These are phyloP conservation scores for Diphyllodes magnificus DNA, from an alignment of 2,113 vertebrate species.

Conservation along the genomic window DNA sequence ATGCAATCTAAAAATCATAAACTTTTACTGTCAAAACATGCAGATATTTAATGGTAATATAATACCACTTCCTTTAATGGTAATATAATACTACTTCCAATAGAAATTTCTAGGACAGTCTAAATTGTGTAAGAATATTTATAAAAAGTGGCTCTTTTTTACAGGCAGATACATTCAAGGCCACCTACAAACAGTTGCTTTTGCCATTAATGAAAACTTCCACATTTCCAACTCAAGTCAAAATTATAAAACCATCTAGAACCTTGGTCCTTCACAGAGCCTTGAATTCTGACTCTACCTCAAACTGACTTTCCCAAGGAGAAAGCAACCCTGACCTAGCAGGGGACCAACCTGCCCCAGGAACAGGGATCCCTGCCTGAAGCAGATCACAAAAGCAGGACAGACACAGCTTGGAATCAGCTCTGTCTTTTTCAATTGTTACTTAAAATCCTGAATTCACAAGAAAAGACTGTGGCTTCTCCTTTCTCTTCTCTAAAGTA, in stretches of 20 bases:
- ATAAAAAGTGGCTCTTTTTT: not conserved
- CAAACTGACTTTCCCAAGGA: not conserved
- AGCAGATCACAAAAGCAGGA: not conserved
- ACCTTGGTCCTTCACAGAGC: not conserved
- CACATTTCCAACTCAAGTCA: not conserved
- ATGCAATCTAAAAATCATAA: not conserved
- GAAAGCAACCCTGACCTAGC: not conserved
- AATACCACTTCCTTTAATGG: not conserved
- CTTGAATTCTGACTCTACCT: not conserved
- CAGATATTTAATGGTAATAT: not conserved
- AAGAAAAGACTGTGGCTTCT: not conserved
- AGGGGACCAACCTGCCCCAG: not conserved
- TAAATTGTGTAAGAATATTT: not conserved
- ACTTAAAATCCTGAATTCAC: not conserved
- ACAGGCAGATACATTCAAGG: not conserved
- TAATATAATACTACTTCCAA: not conserved
- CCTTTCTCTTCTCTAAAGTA: not conserved
- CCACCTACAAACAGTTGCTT: not conserved
- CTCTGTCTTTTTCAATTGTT: not conserved
- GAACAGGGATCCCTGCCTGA: not conserved
- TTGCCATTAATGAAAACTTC: not conserved
- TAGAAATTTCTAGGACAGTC: not conserved
- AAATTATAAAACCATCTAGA: not conserved
- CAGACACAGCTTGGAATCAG: not conserved
- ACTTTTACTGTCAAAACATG: not conserved